A percentile compares a stretch with the other conserved stretches of the same genome.
These are phyloP conservation scores for Ormyrus nitidulus DNA, from an alignment of 2,888 invertebrate genomes.

Conservation along the genomic window DNA sequence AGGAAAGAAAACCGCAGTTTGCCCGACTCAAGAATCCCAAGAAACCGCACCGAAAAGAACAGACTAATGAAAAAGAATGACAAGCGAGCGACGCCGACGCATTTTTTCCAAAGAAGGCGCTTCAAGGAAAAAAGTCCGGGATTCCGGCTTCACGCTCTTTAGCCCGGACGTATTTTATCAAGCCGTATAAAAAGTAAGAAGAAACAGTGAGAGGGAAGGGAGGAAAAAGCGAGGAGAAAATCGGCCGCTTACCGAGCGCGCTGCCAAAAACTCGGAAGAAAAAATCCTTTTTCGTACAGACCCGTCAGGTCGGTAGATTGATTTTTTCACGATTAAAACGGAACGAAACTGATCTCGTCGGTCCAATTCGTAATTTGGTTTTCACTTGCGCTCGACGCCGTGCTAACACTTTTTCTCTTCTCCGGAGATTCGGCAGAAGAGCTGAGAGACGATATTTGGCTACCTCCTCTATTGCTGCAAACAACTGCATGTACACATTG, in stretches of 20 bases:
- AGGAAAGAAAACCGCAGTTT: neutral
- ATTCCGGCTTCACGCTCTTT: neutral
- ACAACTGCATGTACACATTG: constrained; percentile 68
- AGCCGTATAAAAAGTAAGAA: neutral
- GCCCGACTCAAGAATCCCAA: neutral
- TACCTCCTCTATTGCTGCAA: constrained; percentile 60
- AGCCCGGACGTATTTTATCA: neutral
- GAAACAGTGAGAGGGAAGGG: neutral
- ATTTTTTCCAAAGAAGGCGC: constrained; percentile 46
- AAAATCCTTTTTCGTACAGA: constrained; percentile 23
- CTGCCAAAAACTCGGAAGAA: constrained; percentile 19
- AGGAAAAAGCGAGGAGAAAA: constrained; percentile 30
- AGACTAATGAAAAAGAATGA: constrained; percentile 1
- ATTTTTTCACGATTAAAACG: neutral
- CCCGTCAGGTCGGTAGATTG: neutral
- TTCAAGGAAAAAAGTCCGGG: constrained; percentile 15
- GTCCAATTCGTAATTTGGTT: neutral
- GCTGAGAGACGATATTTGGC: constrained; percentile 56
- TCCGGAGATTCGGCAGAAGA: constrained; percentile 59
- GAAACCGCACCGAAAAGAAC: neutral
- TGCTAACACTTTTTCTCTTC: constrained; percentile 28
- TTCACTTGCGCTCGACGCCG: constrained; percentile 23
- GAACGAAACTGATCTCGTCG: neutral
- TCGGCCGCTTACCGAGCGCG: constrained; percentile 48
- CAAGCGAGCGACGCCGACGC: constrained; percentile 42